These are phyloP conservation scores for Himantopus leucocephalus DNA, from an alignment of 2,113 vertebrate species.

Conservation along the genomic window DNA sequence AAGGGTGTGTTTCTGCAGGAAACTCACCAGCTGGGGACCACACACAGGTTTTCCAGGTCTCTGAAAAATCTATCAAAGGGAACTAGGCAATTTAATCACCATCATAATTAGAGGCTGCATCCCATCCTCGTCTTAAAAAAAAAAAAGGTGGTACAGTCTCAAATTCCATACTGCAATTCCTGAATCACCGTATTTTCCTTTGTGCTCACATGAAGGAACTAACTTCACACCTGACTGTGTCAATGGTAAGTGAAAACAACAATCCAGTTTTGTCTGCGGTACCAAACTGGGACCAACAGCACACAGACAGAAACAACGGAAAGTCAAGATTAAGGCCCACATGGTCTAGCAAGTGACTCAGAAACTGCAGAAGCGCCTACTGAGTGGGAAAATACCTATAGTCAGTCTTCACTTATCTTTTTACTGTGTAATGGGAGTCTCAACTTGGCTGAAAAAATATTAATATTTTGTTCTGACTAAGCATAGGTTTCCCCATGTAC, in stretches of 20 bases:
- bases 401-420: conserved; percentile 42
- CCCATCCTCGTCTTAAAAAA: background rate
- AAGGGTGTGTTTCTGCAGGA: background rate
- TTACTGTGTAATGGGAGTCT: conserved; percentile 21
- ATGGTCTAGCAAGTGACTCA: conserved; percentile 26
- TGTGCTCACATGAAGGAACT: background rate
- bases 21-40: background rate
- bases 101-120: background rate
- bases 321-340: background rate
- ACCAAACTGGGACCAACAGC: background rate
- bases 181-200: background rate
- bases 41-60: background rate
- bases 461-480: conserved; percentile 58
- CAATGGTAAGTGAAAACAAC: background rate
- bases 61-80: background rate
- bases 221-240: background rate
- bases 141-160: background rate
- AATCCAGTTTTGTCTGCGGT: background rate
- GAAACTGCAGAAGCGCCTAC: background rate
- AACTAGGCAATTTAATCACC: background rate
- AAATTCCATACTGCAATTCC: background rate
- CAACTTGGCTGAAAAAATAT: background rate
- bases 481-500: background rate
- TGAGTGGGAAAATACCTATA: conserved; percentile 46
- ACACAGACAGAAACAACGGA: background rate